A percentile compares a stretch with the other conserved stretches of the same genome.
phyloP scores from a whole-genome alignment of 2,113 vertebrate genomes.

The Corythaeola cristata region DNA sequence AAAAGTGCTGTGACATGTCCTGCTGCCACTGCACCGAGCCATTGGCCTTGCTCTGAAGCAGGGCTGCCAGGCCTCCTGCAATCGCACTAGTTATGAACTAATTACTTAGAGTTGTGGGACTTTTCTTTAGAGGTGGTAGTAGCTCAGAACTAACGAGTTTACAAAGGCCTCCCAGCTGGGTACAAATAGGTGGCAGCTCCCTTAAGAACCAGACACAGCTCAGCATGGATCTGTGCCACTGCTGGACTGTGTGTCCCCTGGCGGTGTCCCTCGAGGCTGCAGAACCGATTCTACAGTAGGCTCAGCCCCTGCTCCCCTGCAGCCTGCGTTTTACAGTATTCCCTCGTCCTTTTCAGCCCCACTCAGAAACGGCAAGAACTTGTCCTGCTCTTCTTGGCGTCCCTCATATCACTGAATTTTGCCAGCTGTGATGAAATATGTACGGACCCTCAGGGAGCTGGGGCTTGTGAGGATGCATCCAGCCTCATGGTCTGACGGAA shows the following conservation, averaged over 20 bases:
- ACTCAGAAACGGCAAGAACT: neutral
- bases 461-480: neutral
- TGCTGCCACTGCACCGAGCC: no score
- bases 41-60: neutral
- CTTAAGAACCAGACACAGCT: neutral
- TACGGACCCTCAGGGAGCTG: accelerated
- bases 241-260: neutral
- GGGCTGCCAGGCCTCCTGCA: neutral
- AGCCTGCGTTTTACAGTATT: neutral
- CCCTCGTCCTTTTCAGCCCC: neutral
- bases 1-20: accelerated
- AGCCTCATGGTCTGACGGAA: neutral
- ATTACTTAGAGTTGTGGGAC: neutral
- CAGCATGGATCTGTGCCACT: no score
- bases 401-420: accelerated
- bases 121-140: neutral
- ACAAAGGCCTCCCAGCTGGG: neutral
- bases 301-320: neutral
- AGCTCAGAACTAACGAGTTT: neutral
- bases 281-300: neutral
- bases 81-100: neutral
- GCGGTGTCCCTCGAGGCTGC: neutral
- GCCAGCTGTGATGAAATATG: neutral
- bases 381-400: neutral
- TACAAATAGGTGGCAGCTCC: neutral